These are phyloP conservation scores for Acanthopagrus latus DNA, from an alignment of 2,797 vertebrate genomes.

Conservation along the genomic window DNA sequence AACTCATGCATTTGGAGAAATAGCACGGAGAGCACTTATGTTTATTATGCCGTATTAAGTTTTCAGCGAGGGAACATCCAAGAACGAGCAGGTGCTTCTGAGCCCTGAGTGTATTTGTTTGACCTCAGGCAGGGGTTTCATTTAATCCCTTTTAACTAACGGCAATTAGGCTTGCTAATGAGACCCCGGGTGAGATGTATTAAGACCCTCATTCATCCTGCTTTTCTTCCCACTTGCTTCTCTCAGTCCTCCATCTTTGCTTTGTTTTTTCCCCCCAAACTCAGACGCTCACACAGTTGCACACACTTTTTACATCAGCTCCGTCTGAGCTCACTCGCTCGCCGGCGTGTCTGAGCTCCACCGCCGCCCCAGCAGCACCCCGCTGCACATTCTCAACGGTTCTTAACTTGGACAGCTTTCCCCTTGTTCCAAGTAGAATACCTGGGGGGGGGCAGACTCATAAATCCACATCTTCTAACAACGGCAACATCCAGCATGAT, in stretches of 20 bases:
- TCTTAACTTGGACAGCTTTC: constrained; percentile 66
- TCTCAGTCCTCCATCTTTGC: constrained; percentile 22
- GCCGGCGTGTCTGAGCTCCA: constrained; percentile 47
- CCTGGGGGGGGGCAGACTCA: constrained; percentile 44
- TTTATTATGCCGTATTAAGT: constrained; percentile 83
- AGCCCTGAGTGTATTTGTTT: constrained; percentile 77
- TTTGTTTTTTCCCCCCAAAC: constrained; percentile 33
- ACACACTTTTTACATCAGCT: constrained; percentile 46
- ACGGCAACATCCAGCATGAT: constrained; percentile 66
- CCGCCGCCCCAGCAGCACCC: constrained; percentile 16
- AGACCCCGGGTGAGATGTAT: constrained; percentile 68
- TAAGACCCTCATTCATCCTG: constrained; percentile 68
- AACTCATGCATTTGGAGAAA: constrained; percentile 51
- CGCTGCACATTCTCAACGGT: constrained; percentile 33
- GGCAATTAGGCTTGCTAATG: constrained; percentile 81
- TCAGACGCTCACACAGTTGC: constrained; percentile 28
- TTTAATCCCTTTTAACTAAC: constrained; percentile 73
- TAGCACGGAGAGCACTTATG: constrained; percentile 64
- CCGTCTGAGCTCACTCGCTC: constrained; percentile 39
- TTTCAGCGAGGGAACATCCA: constrained; percentile 66
- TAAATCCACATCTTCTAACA: constrained; percentile 67
- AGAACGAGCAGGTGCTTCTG: constrained; percentile 80
- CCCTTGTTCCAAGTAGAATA: constrained; percentile 72
- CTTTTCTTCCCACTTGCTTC: constrained; percentile 39
- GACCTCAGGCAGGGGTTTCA: constrained; percentile 67